phyloP scores from a whole-genome alignment of 1,140 invertebrate genomes.

The Nylanderia fulva region DNA sequence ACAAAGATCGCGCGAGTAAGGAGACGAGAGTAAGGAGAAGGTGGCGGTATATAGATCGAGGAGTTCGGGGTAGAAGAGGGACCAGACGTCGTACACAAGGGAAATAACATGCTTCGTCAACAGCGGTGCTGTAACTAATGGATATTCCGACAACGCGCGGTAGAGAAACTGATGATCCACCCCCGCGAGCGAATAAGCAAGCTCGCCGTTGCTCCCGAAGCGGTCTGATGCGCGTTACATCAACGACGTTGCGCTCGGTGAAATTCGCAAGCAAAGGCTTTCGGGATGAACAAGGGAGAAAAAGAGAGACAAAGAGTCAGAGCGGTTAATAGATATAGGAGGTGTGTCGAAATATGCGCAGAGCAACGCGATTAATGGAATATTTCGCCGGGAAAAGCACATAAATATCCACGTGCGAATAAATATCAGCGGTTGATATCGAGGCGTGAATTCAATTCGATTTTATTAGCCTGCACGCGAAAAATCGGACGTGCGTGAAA shows the following conservation, averaged over 20 bases:
- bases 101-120: conserved; percentile 86
- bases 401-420: conserved; percentile 49
- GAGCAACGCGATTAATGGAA: conserved; percentile 32
- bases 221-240: conserved; percentile 67
- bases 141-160: conserved; percentile 84
- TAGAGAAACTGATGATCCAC: conserved; percentile 79
- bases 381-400: conserved; percentile 38
- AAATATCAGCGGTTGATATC: conserved; percentile 51
- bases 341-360: conserved; percentile 63
- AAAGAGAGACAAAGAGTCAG: neutral
- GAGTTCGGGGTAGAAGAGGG: conserved; percentile 51
- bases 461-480: conserved; percentile 43
- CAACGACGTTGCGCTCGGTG: conserved; percentile 68
- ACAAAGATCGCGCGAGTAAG: conserved; percentile 66
- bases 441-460: conserved; percentile 50
- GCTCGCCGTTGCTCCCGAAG: conserved; percentile 56
- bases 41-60: conserved; percentile 2
- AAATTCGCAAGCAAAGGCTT: conserved; percentile 62
- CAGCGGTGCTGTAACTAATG: conserved; percentile 86
- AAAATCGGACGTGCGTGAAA: conserved; percentile 42
- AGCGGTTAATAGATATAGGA: conserved; percentile 17
- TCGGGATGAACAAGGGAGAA: conserved; percentile 22
- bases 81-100: conserved; percentile 84
- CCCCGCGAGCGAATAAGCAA: conserved; percentile 73
- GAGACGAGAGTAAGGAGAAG: conserved; percentile 57